Conservation (phyloP, 2,888 invertebrate species). For the Drosophila stalkeri region DNA sequence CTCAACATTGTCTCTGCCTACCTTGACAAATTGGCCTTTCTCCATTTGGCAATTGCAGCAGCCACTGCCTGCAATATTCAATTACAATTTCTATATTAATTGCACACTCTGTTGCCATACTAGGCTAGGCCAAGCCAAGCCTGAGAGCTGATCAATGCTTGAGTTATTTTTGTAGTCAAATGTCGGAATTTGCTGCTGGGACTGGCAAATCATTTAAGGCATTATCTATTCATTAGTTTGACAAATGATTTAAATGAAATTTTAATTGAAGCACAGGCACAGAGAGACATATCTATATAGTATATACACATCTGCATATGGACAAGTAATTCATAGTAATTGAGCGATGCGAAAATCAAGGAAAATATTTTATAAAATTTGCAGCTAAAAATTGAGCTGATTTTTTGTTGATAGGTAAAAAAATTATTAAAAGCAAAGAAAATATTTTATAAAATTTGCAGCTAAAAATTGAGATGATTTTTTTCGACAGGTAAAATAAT, state of each 20-base stretch:
- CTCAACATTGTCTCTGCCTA: not conserved
- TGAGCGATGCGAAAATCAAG: not conserved
- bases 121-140: too few relatives aligned
- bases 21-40: not conserved
- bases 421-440: not conserved
- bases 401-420: too few relatives aligned
- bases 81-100: not conserved
- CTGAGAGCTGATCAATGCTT: too few relatives aligned
- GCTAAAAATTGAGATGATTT: too few relatives aligned
- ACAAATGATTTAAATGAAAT: not conserved
- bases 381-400: not conserved
- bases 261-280: not conserved
- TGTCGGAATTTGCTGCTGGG: conserved; percentile 36
- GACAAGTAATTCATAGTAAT: not conserved
- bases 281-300: not conserved
- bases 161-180: too few relatives aligned
- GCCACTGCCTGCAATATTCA: not conserved
- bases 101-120: not conserved
- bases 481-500: too few relatives aligned
- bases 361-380: not conserved
- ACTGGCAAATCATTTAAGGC: conserved; percentile 9
- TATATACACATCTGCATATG: not conserved
- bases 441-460: not conserved
- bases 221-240: conserved; percentile 23
- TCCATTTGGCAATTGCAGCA: not conserved